These are phyloP conservation scores for Cepaea hortensis DNA, from an alignment of 2,888 invertebrate species.

Conservation along the genomic window DNA sequence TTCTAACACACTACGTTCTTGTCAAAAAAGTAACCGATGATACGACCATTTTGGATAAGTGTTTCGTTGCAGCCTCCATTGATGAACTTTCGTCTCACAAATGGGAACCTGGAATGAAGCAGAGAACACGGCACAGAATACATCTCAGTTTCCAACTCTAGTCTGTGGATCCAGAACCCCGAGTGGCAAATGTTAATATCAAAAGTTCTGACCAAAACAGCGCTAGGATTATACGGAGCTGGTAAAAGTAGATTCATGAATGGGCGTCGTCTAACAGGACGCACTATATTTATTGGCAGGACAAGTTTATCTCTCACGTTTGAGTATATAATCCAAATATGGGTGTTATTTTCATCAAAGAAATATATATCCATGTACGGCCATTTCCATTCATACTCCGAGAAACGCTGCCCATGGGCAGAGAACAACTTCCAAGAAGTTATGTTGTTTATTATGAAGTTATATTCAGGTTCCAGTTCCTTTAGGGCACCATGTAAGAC, in stretches of 20 bases:
- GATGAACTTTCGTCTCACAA: constrained; percentile 48
- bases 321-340: constrained; percentile 55
- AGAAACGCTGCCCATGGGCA: background rate
- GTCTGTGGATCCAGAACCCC: constrained; percentile 49
- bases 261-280: constrained; percentile 53
- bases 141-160: constrained; percentile 23
- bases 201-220: constrained; percentile 48
- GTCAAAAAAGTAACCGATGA: constrained; percentile 28
- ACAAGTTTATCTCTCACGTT: constrained; percentile 30
- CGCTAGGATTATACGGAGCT: constrained; percentile 51
- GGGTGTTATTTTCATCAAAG: constrained; percentile 53
- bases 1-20: constrained; percentile 7
- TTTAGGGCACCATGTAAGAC: background rate
- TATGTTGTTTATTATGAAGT: background rate
- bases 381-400: constrained; percentile 50
- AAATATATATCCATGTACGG: constrained; percentile 58
- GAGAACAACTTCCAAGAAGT: constrained; percentile 35
- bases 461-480: background rate
- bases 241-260: constrained; percentile 50
- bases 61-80: constrained; percentile 52
- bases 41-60: constrained; percentile 40
- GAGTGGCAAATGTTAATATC: constrained; percentile 46
- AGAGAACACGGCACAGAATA: constrained; percentile 49
- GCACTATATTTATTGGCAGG: constrained; percentile 49
- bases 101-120: constrained; percentile 50